Base-by-base conservation (phyloP, 2,113 vertebrate species). In the Machaerirhynchus nigripectus region DNA sequence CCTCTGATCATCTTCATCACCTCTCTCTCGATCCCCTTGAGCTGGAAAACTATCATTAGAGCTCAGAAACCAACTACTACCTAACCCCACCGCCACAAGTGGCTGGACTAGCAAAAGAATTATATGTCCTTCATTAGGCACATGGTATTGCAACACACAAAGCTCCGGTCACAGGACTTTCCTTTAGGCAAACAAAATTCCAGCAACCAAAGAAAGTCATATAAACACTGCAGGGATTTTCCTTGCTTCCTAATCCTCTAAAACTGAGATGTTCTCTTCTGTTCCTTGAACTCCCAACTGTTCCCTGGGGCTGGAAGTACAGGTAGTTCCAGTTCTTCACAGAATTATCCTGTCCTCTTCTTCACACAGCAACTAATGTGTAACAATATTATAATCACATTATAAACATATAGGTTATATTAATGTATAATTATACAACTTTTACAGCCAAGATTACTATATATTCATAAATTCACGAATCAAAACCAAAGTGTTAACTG, bases 271-370 rank as follows among this genome's bases (percentile, higher is more conserved):
- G 22, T 40, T 89, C 63, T 79, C 31, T 82, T 64, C 57, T 85
- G 65, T 37, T 91, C 44, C 59, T 77, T 92, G 17, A 88, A 56
- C 26, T 86, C 35, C 56, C 67, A 79, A 7, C 31, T 64, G 15
- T 44, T 74, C 49, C 81, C 84, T 50, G 26, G 6, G 57, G 74
- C 87, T 92, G 13, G 21, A 92, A 88, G 53, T 50, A 80, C 93
- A 87, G 80, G 70, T 94, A 92, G 56, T 75, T 91, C 93, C 81
- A 93, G 89, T 53, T 87, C 69, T 68, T 21, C 40, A 61, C 22
- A 63, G 44, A 81, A 94, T 68, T 64, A 93, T 13, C 42, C 42
- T 67, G 33, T 27, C 35, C 42, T 89, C 61, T 50, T 83, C 61
- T 68, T 82, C 67, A 88, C 18, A 74, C 11, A 77, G 3, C 13